Conservation (phyloP, 2,888 invertebrate species). For the Drosophila sordidapex region DNA sequence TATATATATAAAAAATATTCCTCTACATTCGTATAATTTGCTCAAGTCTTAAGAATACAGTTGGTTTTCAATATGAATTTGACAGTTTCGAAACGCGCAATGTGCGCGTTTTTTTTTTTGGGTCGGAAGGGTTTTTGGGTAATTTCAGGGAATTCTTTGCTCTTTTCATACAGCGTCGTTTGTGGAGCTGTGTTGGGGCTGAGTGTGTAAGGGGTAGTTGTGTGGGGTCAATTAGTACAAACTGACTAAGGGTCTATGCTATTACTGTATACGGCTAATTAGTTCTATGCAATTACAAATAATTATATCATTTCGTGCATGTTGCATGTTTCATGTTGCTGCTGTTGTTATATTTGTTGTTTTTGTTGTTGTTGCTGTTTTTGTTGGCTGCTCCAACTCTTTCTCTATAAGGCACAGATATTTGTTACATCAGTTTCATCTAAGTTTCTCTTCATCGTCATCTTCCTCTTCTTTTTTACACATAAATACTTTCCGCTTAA, state of each 20-base stretch:
- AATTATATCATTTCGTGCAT: constrained; percentile 64
- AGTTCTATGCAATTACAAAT: constrained; percentile 44
- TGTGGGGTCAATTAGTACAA: constrained; percentile 67
- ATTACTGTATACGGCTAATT: constrained; percentile 45
- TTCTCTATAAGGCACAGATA: constrained; percentile 73
- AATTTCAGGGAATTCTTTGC: constrained; percentile 26
- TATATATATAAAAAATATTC: constrained; percentile 73
- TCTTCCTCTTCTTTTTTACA: constrained; percentile 52
- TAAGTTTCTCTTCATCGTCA: constrained; percentile 38
- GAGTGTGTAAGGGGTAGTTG: constrained; percentile 7
- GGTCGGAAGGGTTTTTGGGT: constrained; percentile 16
- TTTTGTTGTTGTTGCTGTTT: constrained; percentile 28
- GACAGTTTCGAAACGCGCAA: constrained; percentile 70
- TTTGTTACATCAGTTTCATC: constrained; percentile 76
- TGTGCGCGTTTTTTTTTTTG: constrained; percentile 64
- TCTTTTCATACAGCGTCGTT: constrained; percentile 48
- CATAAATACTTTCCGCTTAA: constrained; percentile 76
- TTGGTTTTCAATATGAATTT: constrained; percentile 81
- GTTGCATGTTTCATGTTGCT: constrained; percentile 31
- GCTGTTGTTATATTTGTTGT: constrained; percentile 36
- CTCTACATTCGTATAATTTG: constrained; percentile 77
- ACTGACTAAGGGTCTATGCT: constrained; percentile 66
- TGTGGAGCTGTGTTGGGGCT: constrained; percentile 5
- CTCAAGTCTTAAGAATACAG: constrained; percentile 82
- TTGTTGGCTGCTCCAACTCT: constrained; percentile 49